Evolutionary conservation across 2,113 vertebrate genomes (phyloP), one percentile per base, ranked within the genome.

Genomic region (Poecilia latipinna): DNA sequence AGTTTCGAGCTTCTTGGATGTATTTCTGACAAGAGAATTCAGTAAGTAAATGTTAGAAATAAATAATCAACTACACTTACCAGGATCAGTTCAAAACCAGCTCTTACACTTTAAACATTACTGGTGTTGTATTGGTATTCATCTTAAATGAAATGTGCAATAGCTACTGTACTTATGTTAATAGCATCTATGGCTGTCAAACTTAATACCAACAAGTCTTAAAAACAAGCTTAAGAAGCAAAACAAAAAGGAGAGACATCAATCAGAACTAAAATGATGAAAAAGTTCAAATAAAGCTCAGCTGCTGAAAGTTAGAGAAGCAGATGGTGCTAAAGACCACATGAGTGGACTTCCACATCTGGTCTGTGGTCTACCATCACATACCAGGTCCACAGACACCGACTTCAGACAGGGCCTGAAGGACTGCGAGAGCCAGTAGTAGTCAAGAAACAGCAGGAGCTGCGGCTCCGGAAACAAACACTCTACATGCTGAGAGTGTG

Each of bases 1-100:
- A 91, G 85, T 96, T 99, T 80, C 98, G 95, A 83, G 98, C 98
- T 92, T 99, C 98, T 84, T 99, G 98, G 87, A 99, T 99, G 90
- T 99, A 99, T 35, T 99, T 99, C 98, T 99, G 86, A 24, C 79
- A 81, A 77, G 8, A 72, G 24, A 66, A 54, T 61, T 69, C 7
- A 71, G 31, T 77, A 61, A 78, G 63, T 0, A 39, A 79, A 65
- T 29, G 15, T n/a, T 65, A 68, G 13, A 69, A 64, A 28, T 0
- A 7, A 12, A 37, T 12, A 11, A 61, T 32, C 2, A 28, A 12
- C 11, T 70, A 31, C 24, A 57, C 51, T 4, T 37, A 70, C 33
- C 8, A 75, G 44, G 0, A 26, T 13, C 7, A 12, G 13, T 70
- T 17, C 57, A 71, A 65, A 35, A 35, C 64, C 68, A 77, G 44